Evolutionary conservation across 2,797 vertebrate species (phyloP).

Genomic region (Molossus alvarezi): DNA sequence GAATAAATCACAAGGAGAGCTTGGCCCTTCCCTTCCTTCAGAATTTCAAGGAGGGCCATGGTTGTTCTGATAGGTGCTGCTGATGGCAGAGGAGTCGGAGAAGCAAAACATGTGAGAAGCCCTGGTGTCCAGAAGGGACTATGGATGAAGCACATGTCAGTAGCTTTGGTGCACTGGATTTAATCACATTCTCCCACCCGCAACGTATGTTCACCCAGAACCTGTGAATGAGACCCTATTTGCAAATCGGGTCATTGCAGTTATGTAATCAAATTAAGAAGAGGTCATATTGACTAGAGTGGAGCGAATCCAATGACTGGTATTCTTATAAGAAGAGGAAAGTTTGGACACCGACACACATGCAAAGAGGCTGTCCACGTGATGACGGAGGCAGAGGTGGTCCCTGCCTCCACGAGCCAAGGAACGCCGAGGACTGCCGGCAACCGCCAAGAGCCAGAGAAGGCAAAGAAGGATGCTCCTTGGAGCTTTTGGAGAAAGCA

Average conservation of each 20-base stretch:
- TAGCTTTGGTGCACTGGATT: background rate
- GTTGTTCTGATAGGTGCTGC: background rate
- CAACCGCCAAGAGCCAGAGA: no score
- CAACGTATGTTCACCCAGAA: background rate
- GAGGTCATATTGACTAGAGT: background rate
- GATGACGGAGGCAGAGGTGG: background rate
- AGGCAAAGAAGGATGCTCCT: background rate
- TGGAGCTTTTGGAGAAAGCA: background rate
- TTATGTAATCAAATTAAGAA: background rate
- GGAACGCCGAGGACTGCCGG: background rate
- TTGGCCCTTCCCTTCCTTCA: background rate
- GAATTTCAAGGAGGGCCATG: background rate
- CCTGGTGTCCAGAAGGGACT: background rate
- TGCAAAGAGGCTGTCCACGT: rapidly evolving
- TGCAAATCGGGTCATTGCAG: background rate
- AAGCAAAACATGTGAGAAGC: background rate
- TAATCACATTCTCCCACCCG: background rate
- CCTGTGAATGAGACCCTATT: background rate
- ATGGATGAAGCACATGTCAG: background rate
- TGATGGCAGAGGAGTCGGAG: background rate
- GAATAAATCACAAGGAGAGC: background rate
- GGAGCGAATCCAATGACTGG: background rate
- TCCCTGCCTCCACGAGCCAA: rapidly evolving
- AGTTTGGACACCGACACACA: background rate
- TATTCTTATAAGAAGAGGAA: background rate